Evolutionary conservation across 2,888 invertebrate genomes (phyloP).

Genomic region (Eilema sororculum): DNA sequence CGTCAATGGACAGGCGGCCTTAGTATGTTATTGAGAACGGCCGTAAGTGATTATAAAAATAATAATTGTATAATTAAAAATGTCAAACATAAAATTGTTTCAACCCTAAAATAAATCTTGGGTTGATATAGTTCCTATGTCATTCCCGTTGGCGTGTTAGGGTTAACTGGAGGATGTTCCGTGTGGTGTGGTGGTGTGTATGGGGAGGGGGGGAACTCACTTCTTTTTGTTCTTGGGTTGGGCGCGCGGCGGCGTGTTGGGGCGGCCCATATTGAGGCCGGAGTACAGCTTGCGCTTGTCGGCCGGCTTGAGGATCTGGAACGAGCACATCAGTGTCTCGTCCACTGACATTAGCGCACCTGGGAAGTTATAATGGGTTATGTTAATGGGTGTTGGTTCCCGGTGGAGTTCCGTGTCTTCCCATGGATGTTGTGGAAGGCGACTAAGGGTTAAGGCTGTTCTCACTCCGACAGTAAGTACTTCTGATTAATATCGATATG

Average conservation of each 20-base stretch:
- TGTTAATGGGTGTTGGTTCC: not conserved
- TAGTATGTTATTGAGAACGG: too few species aligned
- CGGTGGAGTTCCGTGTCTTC: too few species aligned
- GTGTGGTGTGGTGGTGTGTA: not conserved
- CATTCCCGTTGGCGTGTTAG: not conserved
- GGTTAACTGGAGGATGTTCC: not conserved
- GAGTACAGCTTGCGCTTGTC: slow-evolving; percentile 99
- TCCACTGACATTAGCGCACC: slow-evolving; percentile 99
- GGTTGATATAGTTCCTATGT: not conserved
- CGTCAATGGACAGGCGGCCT: too few species aligned
- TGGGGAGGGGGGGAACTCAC: slow-evolving; percentile 85
- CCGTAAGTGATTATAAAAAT: too few species aligned
- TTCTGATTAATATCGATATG: too few species aligned
- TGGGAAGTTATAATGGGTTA: slow-evolving; percentile 55
- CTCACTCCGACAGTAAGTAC: too few species aligned
- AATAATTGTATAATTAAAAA: not conserved
- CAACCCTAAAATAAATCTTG: slow-evolving; percentile 9
- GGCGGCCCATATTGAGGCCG: slow-evolving; percentile 97
- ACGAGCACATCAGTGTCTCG: slow-evolving; percentile 99
- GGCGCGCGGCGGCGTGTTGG: slow-evolving; percentile 98
- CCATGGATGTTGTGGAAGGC: too few species aligned
- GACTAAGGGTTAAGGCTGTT: too few species aligned
- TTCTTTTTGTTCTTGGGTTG: slow-evolving; percentile 98
- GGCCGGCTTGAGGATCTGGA: slow-evolving; percentile 98
- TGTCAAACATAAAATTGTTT: slow-evolving; percentile 5